These are phyloP conservation scores for Poeciliopsis turrubarensis DNA, from an alignment of 2,113 vertebrate genomes.

Conservation along the genomic window DNA sequence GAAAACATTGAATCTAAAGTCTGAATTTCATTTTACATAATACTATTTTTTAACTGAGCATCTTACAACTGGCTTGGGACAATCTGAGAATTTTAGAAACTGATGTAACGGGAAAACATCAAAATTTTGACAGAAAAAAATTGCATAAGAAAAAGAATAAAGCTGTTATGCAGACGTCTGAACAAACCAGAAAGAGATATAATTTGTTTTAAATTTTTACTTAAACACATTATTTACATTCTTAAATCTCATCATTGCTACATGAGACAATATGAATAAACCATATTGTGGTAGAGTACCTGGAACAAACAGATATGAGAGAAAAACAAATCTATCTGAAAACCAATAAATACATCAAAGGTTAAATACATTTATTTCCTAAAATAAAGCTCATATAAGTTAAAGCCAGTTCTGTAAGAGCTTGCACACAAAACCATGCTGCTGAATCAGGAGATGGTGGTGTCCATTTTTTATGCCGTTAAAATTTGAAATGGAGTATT, in stretches of 20 bases:
- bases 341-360: constrained; percentile 14
- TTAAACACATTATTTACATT: constrained; percentile 85
- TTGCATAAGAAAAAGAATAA: neutral
- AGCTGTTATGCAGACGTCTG: neutral
- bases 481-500: constrained; percentile 59
- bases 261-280: constrained; percentile 59
- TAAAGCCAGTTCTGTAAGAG: neutral
- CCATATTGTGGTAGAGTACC: constrained; percentile 72
- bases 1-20: neutral
- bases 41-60: neutral
- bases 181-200: constrained; percentile 8
- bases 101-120: neutral
- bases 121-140: neutral
- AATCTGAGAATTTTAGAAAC: neutral
- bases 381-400: constrained; percentile 3
- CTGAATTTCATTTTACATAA: neutral
- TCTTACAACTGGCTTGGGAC: neutral
- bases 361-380: neutral
- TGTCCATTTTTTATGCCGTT: constrained; percentile 55
- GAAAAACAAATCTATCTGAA: constrained; percentile 7
- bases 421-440: constrained; percentile 9
- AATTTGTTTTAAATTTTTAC: constrained; percentile 41
- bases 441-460: constrained; percentile 4
- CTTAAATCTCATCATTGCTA: constrained; percentile 77
- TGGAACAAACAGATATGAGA: constrained; percentile 21